Conservation (phyloP, 2,113 vertebrate genomes). For the Epinephelus fuscoguttatus region DNA sequence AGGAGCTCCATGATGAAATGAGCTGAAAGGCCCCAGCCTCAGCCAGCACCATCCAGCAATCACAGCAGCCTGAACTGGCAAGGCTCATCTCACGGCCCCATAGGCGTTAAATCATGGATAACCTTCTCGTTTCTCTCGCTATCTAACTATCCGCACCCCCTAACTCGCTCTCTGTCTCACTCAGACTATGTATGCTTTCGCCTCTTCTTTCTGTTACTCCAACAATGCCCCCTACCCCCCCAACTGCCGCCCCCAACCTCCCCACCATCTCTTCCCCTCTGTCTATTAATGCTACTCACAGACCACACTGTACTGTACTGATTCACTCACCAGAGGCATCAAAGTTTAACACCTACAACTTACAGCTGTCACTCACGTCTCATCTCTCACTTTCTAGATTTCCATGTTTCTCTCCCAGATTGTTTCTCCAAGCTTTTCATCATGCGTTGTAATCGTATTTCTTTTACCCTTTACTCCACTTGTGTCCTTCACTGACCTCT, state of each 20-base stretch:
- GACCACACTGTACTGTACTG: slow-evolving; percentile 72
- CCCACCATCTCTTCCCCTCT: slow-evolving; percentile 13
- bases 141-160: slow-evolving; percentile 73
- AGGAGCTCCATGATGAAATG: slow-evolving; percentile 86
- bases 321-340: slow-evolving; percentile 77
- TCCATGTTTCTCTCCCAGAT: slow-evolving; percentile 58
- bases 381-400: slow-evolving; percentile 57
- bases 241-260: not conserved
- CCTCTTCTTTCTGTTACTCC: slow-evolving; percentile 52
- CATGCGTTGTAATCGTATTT: slow-evolving; percentile 54
- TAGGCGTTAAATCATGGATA: slow-evolving; percentile 86
- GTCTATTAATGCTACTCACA: slow-evolving; percentile 60
- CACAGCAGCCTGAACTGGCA: slow-evolving; percentile 76
- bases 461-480: slow-evolving; percentile 4
- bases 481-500: slow-evolving; percentile 31
- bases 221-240: slow-evolving; percentile 13
- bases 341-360: slow-evolving; percentile 84
- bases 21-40: slow-evolving; percentile 82
- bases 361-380: slow-evolving; percentile 73
- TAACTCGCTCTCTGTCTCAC: slow-evolving; percentile 72
- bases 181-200: slow-evolving; percentile 60
- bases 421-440: slow-evolving; percentile 72
- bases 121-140: slow-evolving; percentile 77
- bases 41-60: slow-evolving; percentile 76
- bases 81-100: slow-evolving; percentile 80